Conservation (phyloP, 2,797 vertebrate species). For the Acipenser ruthenus region DNA sequence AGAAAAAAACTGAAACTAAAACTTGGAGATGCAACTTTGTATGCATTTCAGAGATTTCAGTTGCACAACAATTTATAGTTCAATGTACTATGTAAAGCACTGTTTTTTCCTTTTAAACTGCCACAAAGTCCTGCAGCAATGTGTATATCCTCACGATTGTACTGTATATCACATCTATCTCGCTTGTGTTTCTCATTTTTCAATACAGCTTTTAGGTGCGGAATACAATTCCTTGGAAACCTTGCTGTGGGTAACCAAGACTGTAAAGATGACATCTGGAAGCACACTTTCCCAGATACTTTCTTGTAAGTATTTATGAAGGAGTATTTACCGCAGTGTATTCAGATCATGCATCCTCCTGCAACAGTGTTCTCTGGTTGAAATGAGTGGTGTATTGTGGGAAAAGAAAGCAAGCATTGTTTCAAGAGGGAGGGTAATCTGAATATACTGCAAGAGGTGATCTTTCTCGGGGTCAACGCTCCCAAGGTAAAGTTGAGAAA, state of each 20-base stretch:
- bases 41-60: not conserved
- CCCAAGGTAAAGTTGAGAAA: too few relatives aligned
- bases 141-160: not conserved
- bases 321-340: too few relatives aligned
- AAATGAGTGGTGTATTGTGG: too few relatives aligned
- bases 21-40: too few relatives aligned
- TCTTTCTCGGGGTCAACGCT: too few relatives aligned
- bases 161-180: not conserved
- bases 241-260: conserved; percentile 61
- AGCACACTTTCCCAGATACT: conserved; percentile 48
- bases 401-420: too few relatives aligned
- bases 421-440: too few relatives aligned
- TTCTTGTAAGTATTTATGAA: conserved; percentile 57
- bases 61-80: conserved; percentile 26
- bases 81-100: conserved; percentile 19
- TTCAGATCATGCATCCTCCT: too few relatives aligned
- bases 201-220: conserved; percentile 58
- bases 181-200: conserved; percentile 19
- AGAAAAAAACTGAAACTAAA: too few relatives aligned
- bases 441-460: too few relatives aligned
- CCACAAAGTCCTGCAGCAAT: too few relatives aligned
- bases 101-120: conserved; percentile 7
- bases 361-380: too few relatives aligned
- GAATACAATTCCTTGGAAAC: conserved; percentile 72
- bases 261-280: conserved; percentile 67